These are phyloP conservation scores for Acleris cristana DNA, from an alignment of 2,888 invertebrate genomes.

Conservation along the genomic window DNA sequence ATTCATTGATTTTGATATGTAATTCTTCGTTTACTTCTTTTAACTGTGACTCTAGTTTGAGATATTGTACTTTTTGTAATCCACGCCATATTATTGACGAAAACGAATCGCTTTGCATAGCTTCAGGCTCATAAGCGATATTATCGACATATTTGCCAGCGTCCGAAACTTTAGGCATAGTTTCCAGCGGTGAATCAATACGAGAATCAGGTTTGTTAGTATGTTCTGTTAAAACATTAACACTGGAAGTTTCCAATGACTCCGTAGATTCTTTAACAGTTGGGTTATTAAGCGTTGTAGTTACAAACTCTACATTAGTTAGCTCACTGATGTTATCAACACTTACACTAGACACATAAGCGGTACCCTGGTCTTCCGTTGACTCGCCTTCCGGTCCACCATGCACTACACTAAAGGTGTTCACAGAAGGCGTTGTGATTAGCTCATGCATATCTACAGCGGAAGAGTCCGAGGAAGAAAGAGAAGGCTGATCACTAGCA, in stretches of 20 bases:
- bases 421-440: slow-evolving; percentile 70
- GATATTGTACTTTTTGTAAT: slow-evolving; percentile 70
- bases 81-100: slow-evolving; percentile 73
- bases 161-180: slow-evolving; percentile 43
- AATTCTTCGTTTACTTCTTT: slow-evolving; percentile 70
- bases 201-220: slow-evolving; percentile 43
- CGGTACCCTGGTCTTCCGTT: slow-evolving; percentile 52
- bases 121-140: slow-evolving; percentile 70
- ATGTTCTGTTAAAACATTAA: slow-evolving; percentile 39
- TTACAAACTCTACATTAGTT: slow-evolving; percentile 50
- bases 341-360: slow-evolving; percentile 63
- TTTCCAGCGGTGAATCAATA: slow-evolving; percentile 53
- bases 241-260: slow-evolving; percentile 33
- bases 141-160: slow-evolving; percentile 40
- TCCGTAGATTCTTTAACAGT: slow-evolving; percentile 41
- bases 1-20: slow-evolving; percentile 69
- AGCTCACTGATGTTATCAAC: slow-evolving; percentile 63
- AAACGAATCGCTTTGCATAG: slow-evolving; percentile 74
- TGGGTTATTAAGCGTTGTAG: slow-evolving; percentile 45
- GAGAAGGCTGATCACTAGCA: slow-evolving; percentile 72
- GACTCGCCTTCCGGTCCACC: slow-evolving; percentile 63
- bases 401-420: slow-evolving; percentile 78
- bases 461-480: slow-evolving; percentile 71
- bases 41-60: slow-evolving; percentile 66
- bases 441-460: slow-evolving; percentile 80